Evolutionary conservation across 2,113 vertebrate genomes (phyloP).

Genomic region (Archilochus colubris): DNA sequence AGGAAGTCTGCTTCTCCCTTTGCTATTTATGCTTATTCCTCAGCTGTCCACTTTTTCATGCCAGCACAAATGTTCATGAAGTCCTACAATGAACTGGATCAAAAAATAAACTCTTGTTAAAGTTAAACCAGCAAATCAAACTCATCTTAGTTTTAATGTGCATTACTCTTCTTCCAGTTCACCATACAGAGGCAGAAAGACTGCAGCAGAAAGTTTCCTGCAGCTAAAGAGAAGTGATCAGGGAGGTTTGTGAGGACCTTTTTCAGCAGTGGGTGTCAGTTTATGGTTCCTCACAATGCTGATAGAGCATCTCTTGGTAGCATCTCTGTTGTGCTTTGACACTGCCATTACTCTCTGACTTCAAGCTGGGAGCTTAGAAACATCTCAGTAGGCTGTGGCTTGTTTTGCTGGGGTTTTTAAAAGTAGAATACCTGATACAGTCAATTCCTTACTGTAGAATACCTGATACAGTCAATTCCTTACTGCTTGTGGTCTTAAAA

Average conservation of each 20-base stretch:
- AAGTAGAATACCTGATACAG: background rate
- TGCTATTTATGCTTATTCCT: background rate
- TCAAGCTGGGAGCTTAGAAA: background rate
- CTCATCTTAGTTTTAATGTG: background rate
- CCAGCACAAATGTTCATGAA: background rate
- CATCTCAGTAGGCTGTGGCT: background rate
- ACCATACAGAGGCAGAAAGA: background rate
- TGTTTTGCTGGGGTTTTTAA: background rate
- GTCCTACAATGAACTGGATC: background rate
- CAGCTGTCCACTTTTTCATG: background rate
- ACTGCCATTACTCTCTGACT: background rate
- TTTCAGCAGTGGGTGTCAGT: background rate
- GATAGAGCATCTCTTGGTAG: background rate
- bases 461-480: background rate
- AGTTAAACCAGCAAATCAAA: background rate
- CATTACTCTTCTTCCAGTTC: background rate
- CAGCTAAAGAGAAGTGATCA: background rate
- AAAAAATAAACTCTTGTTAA: constrained; percentile 7
- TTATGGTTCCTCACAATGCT: background rate
- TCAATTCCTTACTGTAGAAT: background rate
- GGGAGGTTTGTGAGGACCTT: background rate
- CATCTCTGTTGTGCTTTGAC: background rate
- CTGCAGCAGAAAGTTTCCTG: background rate
- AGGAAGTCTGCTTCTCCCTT: background rate
- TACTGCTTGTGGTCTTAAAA: background rate